These are phyloP conservation scores for Piprites chloris DNA, from an alignment of 2,113 vertebrate genomes.

Conservation along the genomic window DNA sequence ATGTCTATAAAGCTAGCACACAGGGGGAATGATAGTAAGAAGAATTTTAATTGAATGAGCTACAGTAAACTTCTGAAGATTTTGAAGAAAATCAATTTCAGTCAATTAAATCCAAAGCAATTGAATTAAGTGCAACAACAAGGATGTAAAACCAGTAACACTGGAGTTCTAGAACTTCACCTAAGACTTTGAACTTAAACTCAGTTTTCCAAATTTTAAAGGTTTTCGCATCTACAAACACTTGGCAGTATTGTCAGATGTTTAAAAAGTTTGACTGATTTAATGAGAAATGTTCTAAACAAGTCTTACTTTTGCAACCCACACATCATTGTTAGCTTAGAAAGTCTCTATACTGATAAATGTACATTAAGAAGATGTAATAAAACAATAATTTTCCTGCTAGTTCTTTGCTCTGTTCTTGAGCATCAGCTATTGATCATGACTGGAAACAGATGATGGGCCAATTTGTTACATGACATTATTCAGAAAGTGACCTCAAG, in stretches of 20 bases:
- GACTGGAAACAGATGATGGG: background rate
- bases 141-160: background rate
- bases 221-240: accelerated
- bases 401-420: background rate
- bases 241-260: background rate
- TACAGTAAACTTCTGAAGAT: background rate
- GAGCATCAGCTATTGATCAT: background rate
- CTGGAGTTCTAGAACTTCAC: accelerated
- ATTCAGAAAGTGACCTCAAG: background rate
- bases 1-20: background rate
- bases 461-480: accelerated
- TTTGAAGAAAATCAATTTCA: background rate
- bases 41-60: background rate
- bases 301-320: background rate
- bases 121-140: background rate
- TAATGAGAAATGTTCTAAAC: accelerated
- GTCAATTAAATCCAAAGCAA: background rate
- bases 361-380: background rate
- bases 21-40: background rate
- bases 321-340: background rate
- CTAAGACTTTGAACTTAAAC: background rate
- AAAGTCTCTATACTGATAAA: background rate
- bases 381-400: accelerated
- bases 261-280: background rate
- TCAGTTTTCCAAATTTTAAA: background rate